Percentiles rank a stretch among this genome's conserved stretches.
These are phyloP conservation scores for Microdon myrmicae DNA, from an alignment of 2,888 invertebrate genomes.

Conservation along the genomic window DNA sequence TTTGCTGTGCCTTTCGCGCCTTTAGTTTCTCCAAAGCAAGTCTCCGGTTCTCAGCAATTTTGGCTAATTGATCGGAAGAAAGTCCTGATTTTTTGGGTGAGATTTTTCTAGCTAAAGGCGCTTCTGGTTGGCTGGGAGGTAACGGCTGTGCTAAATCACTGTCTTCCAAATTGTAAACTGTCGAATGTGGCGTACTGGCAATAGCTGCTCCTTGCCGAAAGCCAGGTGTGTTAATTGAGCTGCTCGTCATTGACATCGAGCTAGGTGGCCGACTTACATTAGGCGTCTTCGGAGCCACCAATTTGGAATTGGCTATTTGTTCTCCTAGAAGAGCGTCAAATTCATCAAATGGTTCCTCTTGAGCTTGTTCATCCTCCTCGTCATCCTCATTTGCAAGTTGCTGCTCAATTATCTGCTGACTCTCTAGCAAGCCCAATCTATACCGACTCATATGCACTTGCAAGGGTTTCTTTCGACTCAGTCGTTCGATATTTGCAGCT, in stretches of 20 bases:
- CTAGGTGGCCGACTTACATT: constrained; percentile 33
- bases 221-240: constrained; percentile 58
- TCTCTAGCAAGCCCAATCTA: constrained; percentile 68
- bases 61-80: constrained; percentile 74
- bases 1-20: constrained; percentile 64
- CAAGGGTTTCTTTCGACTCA: constrained; percentile 84
- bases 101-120: constrained; percentile 40
- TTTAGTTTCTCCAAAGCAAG: constrained; percentile 74
- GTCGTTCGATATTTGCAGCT: constrained; percentile 78
- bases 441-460: constrained; percentile 76
- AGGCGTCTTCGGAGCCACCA: constrained; percentile 62
- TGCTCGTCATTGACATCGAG: constrained; percentile 35
- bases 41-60: constrained; percentile 75
- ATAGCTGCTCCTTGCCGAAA: constrained; percentile 57
- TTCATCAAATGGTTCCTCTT: constrained; percentile 70
- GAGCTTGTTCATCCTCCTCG: constrained; percentile 57
- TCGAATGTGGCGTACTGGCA: constrained; percentile 60
- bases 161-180: constrained; percentile 44
- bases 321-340: constrained; percentile 74
- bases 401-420: constrained; percentile 60
- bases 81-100: constrained; percentile 58
- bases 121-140: constrained; percentile 57
- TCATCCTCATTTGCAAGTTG: constrained; percentile 68
- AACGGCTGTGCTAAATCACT: constrained; percentile 61
- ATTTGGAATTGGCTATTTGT: constrained; percentile 71